These are phyloP conservation scores for Mantis religiosa DNA, from an alignment of 2,888 invertebrate genomes.

Conservation along the genomic window DNA sequence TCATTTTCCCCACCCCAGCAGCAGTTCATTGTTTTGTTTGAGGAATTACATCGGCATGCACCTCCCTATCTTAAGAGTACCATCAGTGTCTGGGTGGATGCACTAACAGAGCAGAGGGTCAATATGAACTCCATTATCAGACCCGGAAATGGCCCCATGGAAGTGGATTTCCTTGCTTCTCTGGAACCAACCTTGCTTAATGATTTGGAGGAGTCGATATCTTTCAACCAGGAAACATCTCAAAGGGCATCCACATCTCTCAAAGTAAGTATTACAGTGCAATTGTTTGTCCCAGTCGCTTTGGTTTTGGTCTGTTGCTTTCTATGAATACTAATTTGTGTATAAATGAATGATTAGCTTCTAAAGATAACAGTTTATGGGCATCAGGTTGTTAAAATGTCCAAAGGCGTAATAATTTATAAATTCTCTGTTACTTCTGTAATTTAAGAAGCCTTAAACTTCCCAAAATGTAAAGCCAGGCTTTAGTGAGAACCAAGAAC, in stretches of 20 bases:
- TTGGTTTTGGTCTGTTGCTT: too few relatives aligned
- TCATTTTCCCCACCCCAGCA: neutral
- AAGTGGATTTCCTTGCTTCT: constrained; percentile 2
- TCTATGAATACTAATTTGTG: too few relatives aligned
- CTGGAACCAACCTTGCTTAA: neutral
- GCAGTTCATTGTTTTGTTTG: constrained; percentile 27
- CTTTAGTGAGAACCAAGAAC: too few relatives aligned
- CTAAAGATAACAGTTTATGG: too few relatives aligned
- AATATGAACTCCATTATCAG: neutral
- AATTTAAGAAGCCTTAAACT: too few relatives aligned
- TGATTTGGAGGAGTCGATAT: neutral
- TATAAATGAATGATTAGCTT: too few relatives aligned
- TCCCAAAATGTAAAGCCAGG: too few relatives aligned
- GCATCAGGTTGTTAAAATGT: too few relatives aligned
- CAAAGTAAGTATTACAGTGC: neutral
- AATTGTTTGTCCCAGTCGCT: too few relatives aligned
- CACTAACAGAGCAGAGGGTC: neutral
- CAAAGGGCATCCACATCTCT: neutral
- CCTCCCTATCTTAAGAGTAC: constrained; percentile 30
- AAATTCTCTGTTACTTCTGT: too few relatives aligned
- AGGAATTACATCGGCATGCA: constrained; percentile 25
- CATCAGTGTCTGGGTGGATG: constrained; percentile 22
- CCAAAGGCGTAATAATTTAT: too few relatives aligned
- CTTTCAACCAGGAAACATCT: neutral
- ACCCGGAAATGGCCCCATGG: neutral